phyloP scores from a whole-genome alignment of 2,113 vertebrate genomes.

The Nesoenas mayeri region DNA sequence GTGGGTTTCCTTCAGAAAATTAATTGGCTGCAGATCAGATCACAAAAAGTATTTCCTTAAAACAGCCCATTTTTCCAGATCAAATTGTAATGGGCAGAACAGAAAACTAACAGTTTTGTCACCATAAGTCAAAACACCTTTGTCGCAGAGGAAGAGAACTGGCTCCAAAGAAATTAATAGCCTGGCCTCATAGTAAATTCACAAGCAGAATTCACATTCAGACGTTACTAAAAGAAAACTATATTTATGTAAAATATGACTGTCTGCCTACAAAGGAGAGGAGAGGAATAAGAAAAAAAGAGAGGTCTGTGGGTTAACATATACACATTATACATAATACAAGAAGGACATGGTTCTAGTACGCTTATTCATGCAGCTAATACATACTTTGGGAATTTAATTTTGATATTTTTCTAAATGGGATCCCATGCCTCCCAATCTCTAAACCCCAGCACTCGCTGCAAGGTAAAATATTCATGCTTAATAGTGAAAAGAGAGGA shows the following conservation, averaged over 20 bases:
- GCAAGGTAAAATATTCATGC: background rate
- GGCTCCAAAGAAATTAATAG: background rate
- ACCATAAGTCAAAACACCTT: constrained; percentile 1
- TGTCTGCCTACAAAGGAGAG: background rate
- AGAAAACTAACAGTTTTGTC: background rate
- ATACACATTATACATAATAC: background rate
- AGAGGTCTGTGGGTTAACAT: background rate
- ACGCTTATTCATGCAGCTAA: background rate
- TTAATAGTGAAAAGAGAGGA: background rate
- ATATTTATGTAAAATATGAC: background rate
- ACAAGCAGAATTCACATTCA: background rate
- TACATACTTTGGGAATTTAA: background rate
- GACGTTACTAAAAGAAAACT: background rate
- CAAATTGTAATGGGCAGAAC: background rate
- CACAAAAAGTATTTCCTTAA: background rate
- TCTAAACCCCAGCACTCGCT: background rate
- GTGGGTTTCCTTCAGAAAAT: background rate
- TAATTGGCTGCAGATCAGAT: background rate
- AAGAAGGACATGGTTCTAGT: background rate
- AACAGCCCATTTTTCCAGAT: background rate
- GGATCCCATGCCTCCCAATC: background rate
- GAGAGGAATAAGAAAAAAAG: background rate
- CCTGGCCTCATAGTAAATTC: background rate
- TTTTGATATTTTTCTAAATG: background rate
- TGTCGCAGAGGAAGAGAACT: background rate